Percentiles rank a stretch among this genome's conserved stretches.
phyloP scores from a whole-genome alignment of 53 echinoderm and acorn worm genomes.

The Zoroaster sp. region DNA sequence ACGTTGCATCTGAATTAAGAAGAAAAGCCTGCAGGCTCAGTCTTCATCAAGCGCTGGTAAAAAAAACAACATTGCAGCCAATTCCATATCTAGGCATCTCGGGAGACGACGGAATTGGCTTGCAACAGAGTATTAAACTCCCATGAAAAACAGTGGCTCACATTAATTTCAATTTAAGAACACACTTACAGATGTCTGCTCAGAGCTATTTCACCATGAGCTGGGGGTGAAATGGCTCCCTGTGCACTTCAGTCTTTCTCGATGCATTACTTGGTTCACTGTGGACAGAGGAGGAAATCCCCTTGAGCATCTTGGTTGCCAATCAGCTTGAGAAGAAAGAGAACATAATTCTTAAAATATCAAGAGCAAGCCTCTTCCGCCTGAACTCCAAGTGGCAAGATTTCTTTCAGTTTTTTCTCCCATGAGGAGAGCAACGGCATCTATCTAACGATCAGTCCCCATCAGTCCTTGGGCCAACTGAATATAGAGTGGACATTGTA shows the following conservation, averaged over 20 bases:
- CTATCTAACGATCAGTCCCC: neutral
- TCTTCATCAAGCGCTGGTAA: neutral
- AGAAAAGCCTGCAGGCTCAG: neutral
- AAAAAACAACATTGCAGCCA: neutral
- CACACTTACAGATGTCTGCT: slow-evolving; percentile 33
- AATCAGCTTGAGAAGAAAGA: neutral
- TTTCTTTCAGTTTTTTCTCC: neutral
- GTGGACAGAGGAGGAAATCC: neutral
- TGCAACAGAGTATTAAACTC: neutral
- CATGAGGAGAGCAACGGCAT: neutral
- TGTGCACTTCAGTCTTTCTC: neutral
- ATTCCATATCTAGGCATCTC: neutral
- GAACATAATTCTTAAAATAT: slow-evolving; percentile 10
- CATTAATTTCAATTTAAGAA: slow-evolving; percentile 46
- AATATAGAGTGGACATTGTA: neutral
- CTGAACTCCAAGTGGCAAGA: neutral
- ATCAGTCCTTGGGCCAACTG: neutral
- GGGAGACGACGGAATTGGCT: no score
- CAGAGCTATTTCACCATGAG: neutral
- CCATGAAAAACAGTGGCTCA: neutral
- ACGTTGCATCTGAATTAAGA: neutral
- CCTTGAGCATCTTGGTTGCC: neutral
- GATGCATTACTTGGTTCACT: neutral
- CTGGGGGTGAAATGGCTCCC: neutral
- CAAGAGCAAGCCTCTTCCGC: neutral